A percentile compares a stretch with the other conserved stretches of the same genome.
phyloP scores from a whole-genome alignment of 2,113 vertebrate genomes.

The Meleagris gallopavo region DNA sequence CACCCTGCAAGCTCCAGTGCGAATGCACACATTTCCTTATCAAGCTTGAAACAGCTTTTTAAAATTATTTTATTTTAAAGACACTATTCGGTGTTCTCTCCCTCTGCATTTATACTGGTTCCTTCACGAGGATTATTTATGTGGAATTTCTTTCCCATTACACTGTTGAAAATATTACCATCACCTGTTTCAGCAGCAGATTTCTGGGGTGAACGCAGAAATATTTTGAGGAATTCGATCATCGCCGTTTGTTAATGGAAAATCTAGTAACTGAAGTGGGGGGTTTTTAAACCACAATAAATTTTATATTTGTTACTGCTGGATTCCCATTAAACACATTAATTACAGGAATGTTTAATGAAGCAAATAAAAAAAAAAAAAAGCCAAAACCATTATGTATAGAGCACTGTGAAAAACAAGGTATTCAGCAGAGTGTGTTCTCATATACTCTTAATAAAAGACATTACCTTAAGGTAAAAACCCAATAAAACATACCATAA shows the following conservation, averaged over 20 bases:
- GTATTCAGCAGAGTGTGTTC: constrained; percentile 65
- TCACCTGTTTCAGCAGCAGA: constrained; percentile 75
- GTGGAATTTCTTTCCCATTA: constrained; percentile 76
- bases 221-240: constrained; percentile 70
- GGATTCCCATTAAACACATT: constrained; percentile 80
- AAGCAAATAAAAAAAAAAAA: constrained; percentile 59
- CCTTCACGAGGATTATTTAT: constrained; percentile 77
- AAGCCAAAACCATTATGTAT: constrained; percentile 63
- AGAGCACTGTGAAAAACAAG: constrained; percentile 75
- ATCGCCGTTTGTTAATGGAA: constrained; percentile 74
- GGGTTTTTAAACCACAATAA: constrained; percentile 69
- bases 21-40: constrained; percentile 71
- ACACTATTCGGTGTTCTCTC: constrained; percentile 64
- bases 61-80: constrained; percentile 75
- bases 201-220: constrained; percentile 74
- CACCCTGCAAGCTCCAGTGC: constrained; percentile 56
- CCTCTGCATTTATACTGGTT: constrained; percentile 52
- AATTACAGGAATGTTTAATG: constrained; percentile 81
- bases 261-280: constrained; percentile 68
- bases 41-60: constrained; percentile 53
- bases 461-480: constrained; percentile 80
- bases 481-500: constrained; percentile 77
- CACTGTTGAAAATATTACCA: constrained; percentile 75
- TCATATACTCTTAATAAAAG: constrained; percentile 78
- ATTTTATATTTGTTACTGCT: constrained; percentile 81